phyloP scores from a whole-genome alignment of 2,888 invertebrate genomes.

The Belgica antarctica region DNA sequence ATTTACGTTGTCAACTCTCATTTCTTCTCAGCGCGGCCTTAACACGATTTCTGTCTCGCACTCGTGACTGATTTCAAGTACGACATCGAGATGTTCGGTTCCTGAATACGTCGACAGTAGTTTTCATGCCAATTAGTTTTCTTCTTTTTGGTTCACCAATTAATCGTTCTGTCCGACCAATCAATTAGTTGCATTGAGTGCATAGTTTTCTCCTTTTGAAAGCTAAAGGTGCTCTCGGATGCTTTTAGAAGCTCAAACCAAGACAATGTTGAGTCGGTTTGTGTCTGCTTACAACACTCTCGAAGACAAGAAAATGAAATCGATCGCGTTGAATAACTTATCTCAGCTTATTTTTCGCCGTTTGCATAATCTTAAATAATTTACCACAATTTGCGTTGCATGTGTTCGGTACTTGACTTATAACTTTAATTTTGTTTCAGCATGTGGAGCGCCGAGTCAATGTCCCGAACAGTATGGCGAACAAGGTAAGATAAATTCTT shows the following conservation, averaged over 20 bases:
- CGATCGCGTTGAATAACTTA: slow-evolving; percentile 12
- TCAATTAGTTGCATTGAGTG: not conserved
- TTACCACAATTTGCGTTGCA: not conserved
- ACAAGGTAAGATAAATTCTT: too few species aligned
- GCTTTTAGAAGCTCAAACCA: not conserved
- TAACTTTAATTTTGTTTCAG: not conserved
- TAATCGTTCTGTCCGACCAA: not conserved
- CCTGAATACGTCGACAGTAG: too few species aligned
- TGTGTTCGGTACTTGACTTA: not conserved
- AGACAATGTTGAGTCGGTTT: too few species aligned
- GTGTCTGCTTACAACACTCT: too few species aligned
- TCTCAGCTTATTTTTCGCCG: not conserved
- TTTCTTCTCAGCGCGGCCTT: slow-evolving; percentile 4
- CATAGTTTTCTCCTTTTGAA: too few species aligned
- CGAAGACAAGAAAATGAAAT: slow-evolving; percentile 7
- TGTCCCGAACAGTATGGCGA: slow-evolving; percentile 46
- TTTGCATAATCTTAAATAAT: slow-evolving; percentile 4
- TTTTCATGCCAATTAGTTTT: slow-evolving; percentile 10
- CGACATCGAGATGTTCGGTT: not conserved
- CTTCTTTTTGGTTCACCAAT: not conserved
- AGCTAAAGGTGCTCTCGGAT: too few species aligned
- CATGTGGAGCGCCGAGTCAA: not conserved
- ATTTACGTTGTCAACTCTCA: not conserved
- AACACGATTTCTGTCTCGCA: slow-evolving; percentile 23
- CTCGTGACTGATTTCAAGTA: not conserved